These are phyloP conservation scores for Herminia tarsipennalis DNA, from an alignment of 2,888 invertebrate species.

Conservation along the genomic window DNA sequence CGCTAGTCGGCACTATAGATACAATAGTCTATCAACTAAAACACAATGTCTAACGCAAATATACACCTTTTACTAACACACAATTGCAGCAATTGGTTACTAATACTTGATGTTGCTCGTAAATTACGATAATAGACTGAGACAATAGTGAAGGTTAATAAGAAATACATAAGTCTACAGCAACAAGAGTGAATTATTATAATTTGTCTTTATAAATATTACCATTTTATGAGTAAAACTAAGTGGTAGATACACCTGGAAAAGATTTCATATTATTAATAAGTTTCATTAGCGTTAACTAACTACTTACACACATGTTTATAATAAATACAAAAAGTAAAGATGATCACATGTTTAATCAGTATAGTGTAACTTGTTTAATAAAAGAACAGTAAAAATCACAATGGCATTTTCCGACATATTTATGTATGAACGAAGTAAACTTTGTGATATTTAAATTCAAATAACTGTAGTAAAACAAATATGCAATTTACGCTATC, in stretches of 20 bases:
- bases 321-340: neutral
- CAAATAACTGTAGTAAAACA: neutral
- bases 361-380: neutral
- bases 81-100: constrained; percentile 68
- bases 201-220: constrained; percentile 54
- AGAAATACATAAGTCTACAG: constrained; percentile 58
- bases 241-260: constrained; percentile 66
- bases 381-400: constrained; percentile 11
- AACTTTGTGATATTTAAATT: neutral
- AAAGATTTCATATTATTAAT: constrained; percentile 61
- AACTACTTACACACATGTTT: constrained; percentile 24
- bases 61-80: constrained; percentile 70
- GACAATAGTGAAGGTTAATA: constrained; percentile 67
- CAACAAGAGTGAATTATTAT: constrained; percentile 57
- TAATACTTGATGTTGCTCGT: constrained; percentile 60
- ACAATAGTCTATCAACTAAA: constrained; percentile 72
- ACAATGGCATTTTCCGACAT: neutral
- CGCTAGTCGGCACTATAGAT: constrained; percentile 74
- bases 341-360: neutral
- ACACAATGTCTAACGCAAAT: constrained; percentile 60
- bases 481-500: constrained; percentile 1
- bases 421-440: neutral
- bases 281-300: constrained; percentile 14
- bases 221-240: constrained; percentile 60
- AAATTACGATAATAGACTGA: constrained; percentile 58